Percentiles rank a stretch among this genome's conserved stretches.
Conservation (phyloP, 2,113 vertebrate genomes). For the Strigops habroptila region DNA sequence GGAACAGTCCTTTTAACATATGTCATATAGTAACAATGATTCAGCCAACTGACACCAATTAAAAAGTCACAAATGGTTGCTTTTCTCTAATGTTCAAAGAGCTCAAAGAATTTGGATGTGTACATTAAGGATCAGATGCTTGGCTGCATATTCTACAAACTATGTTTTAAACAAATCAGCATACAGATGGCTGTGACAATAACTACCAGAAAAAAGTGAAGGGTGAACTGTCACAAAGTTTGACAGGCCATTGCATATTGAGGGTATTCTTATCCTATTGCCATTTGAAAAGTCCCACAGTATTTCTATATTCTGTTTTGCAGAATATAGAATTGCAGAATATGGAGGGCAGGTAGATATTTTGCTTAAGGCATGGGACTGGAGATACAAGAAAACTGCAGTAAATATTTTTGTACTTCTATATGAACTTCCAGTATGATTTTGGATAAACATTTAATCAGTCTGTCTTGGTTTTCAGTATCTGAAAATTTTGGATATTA, state of each 20-base stretch:
- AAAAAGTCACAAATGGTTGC: conserved; percentile 67
- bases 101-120: conserved; percentile 46
- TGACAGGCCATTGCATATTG: conserved; percentile 1
- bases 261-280: not conserved
- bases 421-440: not conserved
- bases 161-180: conserved; percentile 46
- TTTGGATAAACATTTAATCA: not conserved
- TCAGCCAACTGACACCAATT: conserved; percentile 63
- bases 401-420: not conserved
- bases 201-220: conserved; percentile 23
- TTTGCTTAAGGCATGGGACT: not conserved
- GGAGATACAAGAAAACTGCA: not conserved
- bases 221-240: conserved; percentile 23
- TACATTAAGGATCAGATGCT: conserved; percentile 59
- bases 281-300: not conserved
- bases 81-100: conserved; percentile 48
- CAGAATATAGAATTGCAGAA: no score
- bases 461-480: not conserved
- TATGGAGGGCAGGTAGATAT: not conserved
- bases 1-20: conserved; percentile 37
- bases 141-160: conserved; percentile 41
- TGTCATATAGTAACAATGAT: conserved; percentile 60
- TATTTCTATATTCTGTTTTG: not conserved
- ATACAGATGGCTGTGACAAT: conserved; percentile 50
- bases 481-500: not conserved